phyloP scores from a whole-genome alignment of 2,888 invertebrate genomes.

The Drosophila stalkeri region DNA sequence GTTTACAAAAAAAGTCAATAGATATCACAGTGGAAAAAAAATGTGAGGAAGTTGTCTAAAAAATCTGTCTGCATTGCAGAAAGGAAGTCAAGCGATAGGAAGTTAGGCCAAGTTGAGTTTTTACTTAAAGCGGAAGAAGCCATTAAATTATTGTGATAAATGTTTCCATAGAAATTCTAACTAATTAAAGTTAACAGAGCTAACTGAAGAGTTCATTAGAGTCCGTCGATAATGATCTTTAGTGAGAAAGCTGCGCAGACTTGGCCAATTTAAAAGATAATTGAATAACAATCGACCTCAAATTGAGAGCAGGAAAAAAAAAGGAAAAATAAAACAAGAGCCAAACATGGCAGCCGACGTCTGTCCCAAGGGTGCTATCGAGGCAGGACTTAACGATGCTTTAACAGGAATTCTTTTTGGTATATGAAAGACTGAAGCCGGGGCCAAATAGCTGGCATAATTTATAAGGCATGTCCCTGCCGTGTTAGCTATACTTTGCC shows the following conservation, averaged over 20 bases:
- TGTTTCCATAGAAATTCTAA: slow-evolving; percentile 1
- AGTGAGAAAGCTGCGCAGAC: background rate
- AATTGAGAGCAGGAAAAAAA: background rate
- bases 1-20: background rate
- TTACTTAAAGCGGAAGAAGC: slow-evolving; percentile 2
- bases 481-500: slow-evolving; percentile 6
- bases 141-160: slow-evolving; percentile 4
- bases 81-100: slow-evolving; percentile 15
- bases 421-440: background rate
- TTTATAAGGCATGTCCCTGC: slow-evolving; percentile 14
- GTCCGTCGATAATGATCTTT: slow-evolving; percentile 9
- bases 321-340: background rate
- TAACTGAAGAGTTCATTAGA: background rate
- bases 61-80: background rate
- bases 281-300: slow-evolving; percentile 5
- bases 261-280: slow-evolving; percentile 3
- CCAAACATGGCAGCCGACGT: background rate
- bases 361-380: slow-evolving; percentile 4
- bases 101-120: background rate
- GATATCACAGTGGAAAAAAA: background rate
- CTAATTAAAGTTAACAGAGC: slow-evolving; percentile 9
- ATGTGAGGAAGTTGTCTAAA: background rate
- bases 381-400: slow-evolving; percentile 14
- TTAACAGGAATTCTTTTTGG: slow-evolving; percentile 16
- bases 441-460: slow-evolving; percentile 15